phyloP scores from a whole-genome alignment of 2,888 invertebrate species.

The Strigamia maritima region DNA sequence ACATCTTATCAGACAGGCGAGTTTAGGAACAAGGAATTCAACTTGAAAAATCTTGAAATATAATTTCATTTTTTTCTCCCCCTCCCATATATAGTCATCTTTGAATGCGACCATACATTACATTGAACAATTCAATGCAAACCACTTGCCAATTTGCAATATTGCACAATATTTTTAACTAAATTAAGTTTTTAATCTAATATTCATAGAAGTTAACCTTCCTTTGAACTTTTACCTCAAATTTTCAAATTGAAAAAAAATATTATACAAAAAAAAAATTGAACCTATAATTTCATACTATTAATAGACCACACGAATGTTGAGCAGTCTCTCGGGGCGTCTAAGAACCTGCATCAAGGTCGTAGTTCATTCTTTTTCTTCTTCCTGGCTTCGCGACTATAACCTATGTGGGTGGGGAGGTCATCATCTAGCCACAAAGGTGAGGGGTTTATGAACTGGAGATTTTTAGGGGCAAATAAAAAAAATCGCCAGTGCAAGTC shows the following conservation, averaged over 20 bases:
- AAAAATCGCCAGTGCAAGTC: not conserved
- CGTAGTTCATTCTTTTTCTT: conserved; percentile 19
- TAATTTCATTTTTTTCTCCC: conserved; percentile 17
- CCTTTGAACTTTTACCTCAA: not conserved
- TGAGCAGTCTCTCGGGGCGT: conserved; percentile 3
- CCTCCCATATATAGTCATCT: conserved; percentile 22
- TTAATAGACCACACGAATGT: conserved; percentile 22
- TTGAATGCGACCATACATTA: not conserved
- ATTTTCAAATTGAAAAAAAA: not conserved
- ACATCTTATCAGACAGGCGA: conserved; percentile 6
- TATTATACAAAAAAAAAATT: not conserved
- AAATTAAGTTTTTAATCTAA: not conserved
- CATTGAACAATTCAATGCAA: not conserved
- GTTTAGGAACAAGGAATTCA: conserved; percentile 30
- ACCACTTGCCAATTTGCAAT: conserved; percentile 10
- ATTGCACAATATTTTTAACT: conserved; percentile 10
- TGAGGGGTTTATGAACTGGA: conserved; percentile 32
- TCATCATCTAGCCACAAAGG: conserved; percentile 19
- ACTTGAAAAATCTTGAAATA: conserved; percentile 32
- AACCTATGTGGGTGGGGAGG: conserved; percentile 27
- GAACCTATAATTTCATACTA: conserved; percentile 30
- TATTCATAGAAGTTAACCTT: not conserved
- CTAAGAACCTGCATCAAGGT: conserved; percentile 31
- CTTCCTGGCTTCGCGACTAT: conserved; percentile 19
- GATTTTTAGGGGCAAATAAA: conserved; percentile 7